Evolutionary conservation across 1,140 invertebrate genomes (phyloP).

Genomic region (Atta colombica): DNA sequence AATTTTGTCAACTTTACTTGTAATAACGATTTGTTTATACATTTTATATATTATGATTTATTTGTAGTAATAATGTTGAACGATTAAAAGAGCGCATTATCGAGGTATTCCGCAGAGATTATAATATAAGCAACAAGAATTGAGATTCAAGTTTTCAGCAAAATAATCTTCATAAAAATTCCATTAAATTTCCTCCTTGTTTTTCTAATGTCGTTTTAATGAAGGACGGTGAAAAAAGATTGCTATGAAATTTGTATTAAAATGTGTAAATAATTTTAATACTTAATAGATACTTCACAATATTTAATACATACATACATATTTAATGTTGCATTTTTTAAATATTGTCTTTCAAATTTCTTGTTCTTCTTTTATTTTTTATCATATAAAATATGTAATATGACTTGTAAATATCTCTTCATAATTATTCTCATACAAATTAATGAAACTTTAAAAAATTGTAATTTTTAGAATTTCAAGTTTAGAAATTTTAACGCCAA

Average conservation of each 20-base stretch:
- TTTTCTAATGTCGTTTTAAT: conserved; percentile 7
- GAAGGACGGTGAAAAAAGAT: not conserved
- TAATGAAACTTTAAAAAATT: not conserved
- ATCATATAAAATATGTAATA: no score
- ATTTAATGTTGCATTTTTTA: not conserved
- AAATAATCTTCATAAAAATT: conserved; percentile 16
- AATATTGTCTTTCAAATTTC: not conserved
- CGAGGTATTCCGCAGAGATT: not conserved
- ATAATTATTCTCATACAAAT: not conserved
- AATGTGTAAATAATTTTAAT: not conserved
- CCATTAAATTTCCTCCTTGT: conserved; percentile 11
- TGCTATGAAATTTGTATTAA: not conserved
- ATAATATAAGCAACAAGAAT: conserved; percentile 4
- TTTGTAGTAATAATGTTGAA: not conserved
- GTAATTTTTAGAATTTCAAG: not conserved
- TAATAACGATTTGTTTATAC: not conserved
- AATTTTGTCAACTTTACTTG: conserved; percentile 7
- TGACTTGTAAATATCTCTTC: no score
- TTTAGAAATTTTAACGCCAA: not conserved
- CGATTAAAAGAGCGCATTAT: not conserved
- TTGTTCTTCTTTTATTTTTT: no score
- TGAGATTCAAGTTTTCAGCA: not conserved
- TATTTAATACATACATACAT: not conserved
- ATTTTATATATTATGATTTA: not conserved
- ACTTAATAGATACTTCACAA: not conserved